A percentile compares a stretch with the other conserved stretches of the same genome.
Evolutionary conservation across 1,140 invertebrate genomes (phyloP).

Genomic region (Drosophila asahinai): DNA sequence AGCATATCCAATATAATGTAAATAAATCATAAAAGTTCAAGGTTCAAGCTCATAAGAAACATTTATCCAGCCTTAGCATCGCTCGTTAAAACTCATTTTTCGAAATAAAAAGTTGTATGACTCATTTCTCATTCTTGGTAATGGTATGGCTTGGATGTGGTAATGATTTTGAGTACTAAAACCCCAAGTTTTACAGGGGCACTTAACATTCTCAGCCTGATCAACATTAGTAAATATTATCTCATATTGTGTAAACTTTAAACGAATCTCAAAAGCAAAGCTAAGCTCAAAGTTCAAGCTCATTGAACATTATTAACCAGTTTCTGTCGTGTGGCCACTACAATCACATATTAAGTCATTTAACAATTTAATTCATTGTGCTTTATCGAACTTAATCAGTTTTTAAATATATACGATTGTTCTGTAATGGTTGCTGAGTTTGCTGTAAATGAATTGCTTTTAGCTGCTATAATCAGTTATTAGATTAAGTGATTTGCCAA

Average conservation of each 20-base stretch:
- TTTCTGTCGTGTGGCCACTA: not conserved
- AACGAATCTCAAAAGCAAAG: conserved; percentile 1
- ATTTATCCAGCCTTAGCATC: not conserved
- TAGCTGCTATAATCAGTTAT: not conserved
- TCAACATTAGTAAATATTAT: conserved; percentile 5
- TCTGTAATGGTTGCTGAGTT: not conserved
- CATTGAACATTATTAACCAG: conserved; percentile 13
- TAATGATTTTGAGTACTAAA: not conserved
- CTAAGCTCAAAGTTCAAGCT: conserved; percentile 22
- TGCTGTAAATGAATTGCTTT: not conserved
- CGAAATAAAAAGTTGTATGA: not conserved
- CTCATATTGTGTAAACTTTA: not conserved
- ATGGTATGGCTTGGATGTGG: no score
- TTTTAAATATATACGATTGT: conserved; percentile 3
- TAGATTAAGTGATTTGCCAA: not conserved
- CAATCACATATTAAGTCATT: not conserved
- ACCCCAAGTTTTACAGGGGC: not conserved
- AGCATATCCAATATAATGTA: not conserved
- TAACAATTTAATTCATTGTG: not conserved
- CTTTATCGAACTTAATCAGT: not conserved
- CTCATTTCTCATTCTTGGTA: not conserved
- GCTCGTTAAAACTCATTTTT: not conserved
- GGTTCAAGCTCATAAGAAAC: conserved; percentile 3
- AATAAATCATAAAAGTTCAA: conserved; percentile 1
- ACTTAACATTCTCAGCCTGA: not conserved